Base-by-base conservation (phyloP, 2,888 invertebrate species). In the Andrena dorsata region DNA sequence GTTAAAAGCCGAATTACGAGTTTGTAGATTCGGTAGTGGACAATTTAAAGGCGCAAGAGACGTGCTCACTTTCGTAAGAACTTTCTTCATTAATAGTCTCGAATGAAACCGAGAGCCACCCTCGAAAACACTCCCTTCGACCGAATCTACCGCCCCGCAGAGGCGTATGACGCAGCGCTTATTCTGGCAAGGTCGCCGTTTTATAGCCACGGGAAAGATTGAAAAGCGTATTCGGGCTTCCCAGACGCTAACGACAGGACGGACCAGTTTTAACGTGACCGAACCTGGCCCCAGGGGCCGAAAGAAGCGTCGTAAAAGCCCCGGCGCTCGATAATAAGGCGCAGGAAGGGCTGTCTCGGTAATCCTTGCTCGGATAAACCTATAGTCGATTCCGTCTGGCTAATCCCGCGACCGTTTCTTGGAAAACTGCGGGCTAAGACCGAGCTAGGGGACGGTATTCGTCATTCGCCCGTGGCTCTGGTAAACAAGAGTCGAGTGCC, bases 351-450 rank as follows among this genome's bases (percentile, higher is more conserved):
- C 30, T 30, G 53, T 7, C 28, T 26, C 49, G 60, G 51, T 75
- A 82, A 82, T 82, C 80, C 81, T 53, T 56, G 65, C 70, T 53
- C 70, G 66, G 81, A 66, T 82, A 80, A 80, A 82, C 74, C 80
- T 70, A 72, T 72, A 74, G 66, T 35, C 70, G 58, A 80, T 81
- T 58, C 60, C 51, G 35, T 53, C 8, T 51, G 47, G 69, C 53
- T 74, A 80, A 74, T 71, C 61, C 70, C 26, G 32, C 58, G 26
- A 20, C 41, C 51, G 60, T 80, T 56, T 26, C 81, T 49, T 49
- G 4, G 53, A 63, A 79, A 70, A 70, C 30, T 41, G 56, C 30
- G 30, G 26, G 13, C 32, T 56, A 56, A 65, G 65, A 30, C 63
- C 63, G 20, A 4, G 28, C 61, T 23, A 16, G 41, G 41, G 72